Evolutionary conservation across 1,140 invertebrate species (phyloP), one percentile per base, ranked within the genome.

Genomic region (Adelges cooleyi): DNA sequence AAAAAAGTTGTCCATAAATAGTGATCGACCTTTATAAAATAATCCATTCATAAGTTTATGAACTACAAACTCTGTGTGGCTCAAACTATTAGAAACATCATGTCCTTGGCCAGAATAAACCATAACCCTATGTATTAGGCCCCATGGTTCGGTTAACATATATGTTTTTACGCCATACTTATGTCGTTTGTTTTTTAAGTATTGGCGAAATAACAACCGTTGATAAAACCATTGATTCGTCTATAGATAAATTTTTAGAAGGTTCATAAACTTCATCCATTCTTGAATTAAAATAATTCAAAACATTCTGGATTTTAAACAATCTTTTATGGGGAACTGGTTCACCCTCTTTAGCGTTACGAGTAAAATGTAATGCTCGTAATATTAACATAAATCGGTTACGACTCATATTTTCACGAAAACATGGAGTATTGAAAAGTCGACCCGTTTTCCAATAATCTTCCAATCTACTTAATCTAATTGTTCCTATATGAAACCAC

Each of bases 111-210:
- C 65, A 25, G 18, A 65, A 73, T 72, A 72, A 68, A 72, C 54
- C 72, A 70, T 67, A 65, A 69, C 10, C 66, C 68, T 67, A 66
- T 66, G 69, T 42, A 68, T 69, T 67, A 74, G 69, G 15, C 72
- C 69, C 65, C 68, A 52, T 27, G 69, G 54, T 54, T 68, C 62
- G 49, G 69, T 73, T 9, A 78, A 66, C 59, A 70, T 73, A 66
- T 71, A 76, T 25, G 73, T 44, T 70, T 75, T 76, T n/a, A 76
- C 68, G 9, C 74, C 72, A 69, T 74, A 77, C 56, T 73, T 71
- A 51, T 73, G 68, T 48, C 68, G 68, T 68, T 77, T 77, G 20
- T 69, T 71, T 23, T 73, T 72, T 20, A 76, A 74, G 65, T 77
- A 78, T 65, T 77, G 74, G 33, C 70, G 71, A 54, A 77, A 73